phyloP scores from a whole-genome alignment of 1,140 invertebrate species.

The Pseudomyrmex flavicornis region DNA sequence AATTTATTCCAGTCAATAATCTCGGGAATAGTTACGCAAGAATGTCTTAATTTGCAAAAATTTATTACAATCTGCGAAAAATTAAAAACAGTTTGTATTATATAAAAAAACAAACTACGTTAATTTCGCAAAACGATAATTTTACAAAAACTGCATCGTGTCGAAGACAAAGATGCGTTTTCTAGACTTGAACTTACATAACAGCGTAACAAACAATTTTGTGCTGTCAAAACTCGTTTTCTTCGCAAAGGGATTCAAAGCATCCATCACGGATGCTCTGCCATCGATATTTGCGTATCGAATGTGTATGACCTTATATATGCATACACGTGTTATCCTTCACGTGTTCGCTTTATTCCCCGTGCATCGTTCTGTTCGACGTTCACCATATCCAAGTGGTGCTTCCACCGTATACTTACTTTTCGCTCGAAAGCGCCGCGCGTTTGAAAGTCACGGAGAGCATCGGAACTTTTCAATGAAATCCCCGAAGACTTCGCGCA shows the following conservation, averaged over 20 bases:
- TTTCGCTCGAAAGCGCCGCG: slow-evolving; percentile 15
- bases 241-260: slow-evolving; percentile 23
- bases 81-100: not conserved
- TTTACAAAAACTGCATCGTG: not conserved
- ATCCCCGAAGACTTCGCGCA: slow-evolving; percentile 56
- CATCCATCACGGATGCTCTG: slow-evolving; percentile 39
- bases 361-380: not conserved
- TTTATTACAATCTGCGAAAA: too few species aligned
- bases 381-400: not conserved
- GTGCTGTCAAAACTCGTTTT: slow-evolving; percentile 34
- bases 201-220: not conserved
- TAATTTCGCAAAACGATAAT: not conserved
- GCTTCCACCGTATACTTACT: slow-evolving; percentile 42
- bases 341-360: not conserved
- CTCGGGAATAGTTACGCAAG: too few species aligned
- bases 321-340: slow-evolving; percentile 2
- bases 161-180: not conserved
- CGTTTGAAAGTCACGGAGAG: not conserved
- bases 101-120: not conserved
- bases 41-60: too few species aligned
- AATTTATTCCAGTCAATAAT: too few species aligned
- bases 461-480: slow-evolving; percentile 54
- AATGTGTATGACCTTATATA: not conserved
- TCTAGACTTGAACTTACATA: slow-evolving; percentile 28
- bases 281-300: slow-evolving; percentile 24